A percentile compares a stretch with the other conserved stretches of the same genome.
Evolutionary conservation across 2,113 vertebrate species (phyloP).

Genomic region (Bos indicus): DNA sequence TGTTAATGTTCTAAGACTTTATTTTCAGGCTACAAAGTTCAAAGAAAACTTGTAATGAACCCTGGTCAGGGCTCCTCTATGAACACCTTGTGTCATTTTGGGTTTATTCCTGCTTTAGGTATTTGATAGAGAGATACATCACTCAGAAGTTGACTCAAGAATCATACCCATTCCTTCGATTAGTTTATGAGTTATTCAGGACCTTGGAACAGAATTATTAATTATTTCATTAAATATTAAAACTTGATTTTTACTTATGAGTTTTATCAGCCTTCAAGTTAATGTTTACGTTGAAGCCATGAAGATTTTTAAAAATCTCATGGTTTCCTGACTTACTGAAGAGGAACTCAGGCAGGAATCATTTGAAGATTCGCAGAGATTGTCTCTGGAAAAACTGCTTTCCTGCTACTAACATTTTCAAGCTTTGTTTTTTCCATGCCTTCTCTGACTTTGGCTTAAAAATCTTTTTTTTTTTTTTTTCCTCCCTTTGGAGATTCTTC

Average conservation of each 20-base stretch:
- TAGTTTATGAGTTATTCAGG: not conserved
- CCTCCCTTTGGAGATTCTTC: not conserved
- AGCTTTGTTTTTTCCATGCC: not conserved
- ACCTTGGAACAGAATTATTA: not conserved
- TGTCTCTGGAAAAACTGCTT: not conserved
- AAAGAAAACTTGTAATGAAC: not conserved
- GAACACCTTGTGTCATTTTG: not conserved
- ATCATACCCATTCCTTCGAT: not conserved
- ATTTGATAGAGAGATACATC: not conserved
- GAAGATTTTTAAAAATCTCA: not conserved
- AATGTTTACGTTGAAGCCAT: not conserved
- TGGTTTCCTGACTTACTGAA: not conserved
- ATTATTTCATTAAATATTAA: not conserved
- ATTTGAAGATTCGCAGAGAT: not conserved
- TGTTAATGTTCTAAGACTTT: not conserved
- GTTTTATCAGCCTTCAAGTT: not conserved
- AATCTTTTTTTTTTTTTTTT: not conserved
- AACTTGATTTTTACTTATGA: not conserved
- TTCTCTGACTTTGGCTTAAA: not conserved
- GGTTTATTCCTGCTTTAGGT: not conserved
- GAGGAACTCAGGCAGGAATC: not conserved
- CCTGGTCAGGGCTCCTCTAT: not conserved
- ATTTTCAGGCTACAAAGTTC: not conserved
- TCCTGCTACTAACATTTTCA: not conserved
- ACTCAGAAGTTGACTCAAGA: not conserved